Conservation (phyloP, 1,140 invertebrate genomes). For the Caenorhabditis remanei region DNA sequence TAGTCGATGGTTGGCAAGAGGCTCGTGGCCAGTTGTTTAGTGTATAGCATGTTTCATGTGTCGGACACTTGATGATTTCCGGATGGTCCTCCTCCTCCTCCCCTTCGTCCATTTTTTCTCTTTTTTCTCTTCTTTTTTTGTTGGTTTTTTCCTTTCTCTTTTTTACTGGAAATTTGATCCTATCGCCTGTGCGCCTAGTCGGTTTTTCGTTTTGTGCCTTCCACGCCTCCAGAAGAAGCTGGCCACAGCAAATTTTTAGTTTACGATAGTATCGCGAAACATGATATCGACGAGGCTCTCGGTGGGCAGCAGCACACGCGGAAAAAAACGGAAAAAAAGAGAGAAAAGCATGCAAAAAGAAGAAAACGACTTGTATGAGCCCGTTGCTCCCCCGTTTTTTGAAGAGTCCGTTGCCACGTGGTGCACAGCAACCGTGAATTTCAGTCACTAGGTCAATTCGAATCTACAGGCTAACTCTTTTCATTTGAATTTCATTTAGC, state of each 20-base stretch:
- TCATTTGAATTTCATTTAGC: too few relatives aligned
- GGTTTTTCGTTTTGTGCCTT: slow-evolving; percentile 41
- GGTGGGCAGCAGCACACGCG: slow-evolving; percentile 40
- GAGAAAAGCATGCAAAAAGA: slow-evolving; percentile 50
- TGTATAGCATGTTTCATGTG: slow-evolving; percentile 51
- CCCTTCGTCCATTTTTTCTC: slow-evolving; percentile 43
- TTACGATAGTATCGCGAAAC: slow-evolving; percentile 56
- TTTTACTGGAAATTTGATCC: slow-evolving; percentile 45
- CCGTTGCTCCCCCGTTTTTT: not conserved
- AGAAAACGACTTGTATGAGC: slow-evolving; percentile 36
- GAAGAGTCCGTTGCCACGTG: not conserved
- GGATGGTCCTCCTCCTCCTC: slow-evolving; percentile 43
- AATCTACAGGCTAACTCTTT: too few relatives aligned
- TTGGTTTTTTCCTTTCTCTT: slow-evolving; percentile 28
- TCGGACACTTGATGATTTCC: slow-evolving; percentile 54
- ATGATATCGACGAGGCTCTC: slow-evolving; percentile 52
- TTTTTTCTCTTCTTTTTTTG: slow-evolving; percentile 42
- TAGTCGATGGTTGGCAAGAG: slow-evolving; percentile 28
- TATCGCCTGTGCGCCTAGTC: slow-evolving; percentile 26
- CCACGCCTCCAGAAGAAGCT: slow-evolving; percentile 37
- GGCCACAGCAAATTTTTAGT: slow-evolving; percentile 49
- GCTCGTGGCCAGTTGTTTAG: slow-evolving; percentile 49
- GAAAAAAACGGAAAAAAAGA: slow-evolving; percentile 37
- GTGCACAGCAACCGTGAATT: not conserved
- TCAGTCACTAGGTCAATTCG: not conserved